Percentiles rank a stretch among this genome's conserved stretches.
These are phyloP conservation scores for Aptenodytes patagonicus DNA, from an alignment of 2,113 vertebrate genomes.

Conservation along the genomic window DNA sequence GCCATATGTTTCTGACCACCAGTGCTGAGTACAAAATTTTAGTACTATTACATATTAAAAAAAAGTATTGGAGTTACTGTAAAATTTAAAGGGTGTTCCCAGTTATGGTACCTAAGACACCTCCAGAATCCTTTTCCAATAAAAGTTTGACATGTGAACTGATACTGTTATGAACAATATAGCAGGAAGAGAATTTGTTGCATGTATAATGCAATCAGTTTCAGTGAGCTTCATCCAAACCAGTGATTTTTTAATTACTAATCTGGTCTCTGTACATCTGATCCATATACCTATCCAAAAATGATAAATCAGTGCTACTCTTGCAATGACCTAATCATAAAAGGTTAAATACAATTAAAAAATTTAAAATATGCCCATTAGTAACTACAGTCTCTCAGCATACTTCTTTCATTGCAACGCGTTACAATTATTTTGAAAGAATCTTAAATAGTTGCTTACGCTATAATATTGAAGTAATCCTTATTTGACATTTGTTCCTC, in stretches of 20 bases:
- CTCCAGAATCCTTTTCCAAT: neutral
- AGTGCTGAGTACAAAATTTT: neutral
- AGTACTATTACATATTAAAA: neutral
- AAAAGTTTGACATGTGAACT: neutral
- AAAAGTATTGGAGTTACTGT: neutral
- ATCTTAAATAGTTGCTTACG: slow-evolving; percentile 53
- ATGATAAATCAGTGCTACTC: neutral
- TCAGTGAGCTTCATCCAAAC: neutral
- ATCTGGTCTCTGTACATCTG: neutral
- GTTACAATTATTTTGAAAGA: neutral
- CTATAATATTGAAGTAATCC: slow-evolving; percentile 79
- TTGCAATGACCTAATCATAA: neutral
- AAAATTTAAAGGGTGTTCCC: neutral
- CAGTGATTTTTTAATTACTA: neutral
- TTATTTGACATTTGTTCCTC: slow-evolving; percentile 81
- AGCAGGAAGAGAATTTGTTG: neutral
- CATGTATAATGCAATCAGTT: neutral
- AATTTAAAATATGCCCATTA: neutral
- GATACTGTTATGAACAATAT: neutral
- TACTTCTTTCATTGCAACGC: neutral
- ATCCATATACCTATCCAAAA: neutral
- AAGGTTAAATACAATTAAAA: neutral
- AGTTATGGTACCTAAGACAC: neutral
- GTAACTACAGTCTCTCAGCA: neutral
- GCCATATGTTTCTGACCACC: neutral